Percentiles rank a stretch among this genome's conserved stretches.
These are phyloP conservation scores for Rana temporaria DNA, from an alignment of 2,113 vertebrate species.

Conservation along the genomic window DNA sequence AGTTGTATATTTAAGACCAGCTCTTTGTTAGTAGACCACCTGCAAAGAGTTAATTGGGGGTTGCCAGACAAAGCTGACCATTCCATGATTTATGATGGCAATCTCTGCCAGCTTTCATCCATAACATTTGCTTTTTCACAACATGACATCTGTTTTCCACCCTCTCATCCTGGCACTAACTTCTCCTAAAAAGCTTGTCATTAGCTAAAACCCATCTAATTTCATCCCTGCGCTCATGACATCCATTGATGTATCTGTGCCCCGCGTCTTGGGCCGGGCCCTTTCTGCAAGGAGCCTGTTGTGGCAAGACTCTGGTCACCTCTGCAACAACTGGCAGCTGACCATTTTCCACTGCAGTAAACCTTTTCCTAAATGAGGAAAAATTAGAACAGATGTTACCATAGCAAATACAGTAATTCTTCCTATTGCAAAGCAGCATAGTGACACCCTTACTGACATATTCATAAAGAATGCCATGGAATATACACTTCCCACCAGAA, in stretches of 20 bases:
- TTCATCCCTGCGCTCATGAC: conserved; percentile 6
- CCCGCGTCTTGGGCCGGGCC: not conserved
- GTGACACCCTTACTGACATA: not conserved
- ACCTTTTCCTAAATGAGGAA: not conserved
- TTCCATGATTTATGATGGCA: not conserved
- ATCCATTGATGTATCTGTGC: conserved; percentile 4
- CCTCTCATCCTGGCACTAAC: conserved; percentile 52
- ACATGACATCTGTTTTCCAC: conserved; percentile 53
- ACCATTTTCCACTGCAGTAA: conserved; percentile 13
- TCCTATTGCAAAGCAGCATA: not conserved
- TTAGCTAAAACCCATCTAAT: conserved; percentile 39
- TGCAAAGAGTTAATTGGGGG: not conserved
- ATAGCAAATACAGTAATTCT: not conserved
- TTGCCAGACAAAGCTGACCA: not conserved
- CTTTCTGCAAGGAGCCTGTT: conserved; percentile 37
- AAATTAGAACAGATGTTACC: conserved; percentile 22
- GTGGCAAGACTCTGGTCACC: not conserved
- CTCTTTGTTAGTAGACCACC: not conserved
- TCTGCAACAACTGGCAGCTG: not conserved
- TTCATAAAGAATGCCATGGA: not conserved
- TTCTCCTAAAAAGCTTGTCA: conserved; percentile 31
- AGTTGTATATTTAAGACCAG: no score
- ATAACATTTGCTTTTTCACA: conserved; percentile 48
- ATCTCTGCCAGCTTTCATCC: conserved; percentile 18
- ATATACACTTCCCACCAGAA: not conserved